These are phyloP conservation scores for Prietella phreatophila DNA, from an alignment of 2,113 vertebrate genomes.

Conservation along the genomic window DNA sequence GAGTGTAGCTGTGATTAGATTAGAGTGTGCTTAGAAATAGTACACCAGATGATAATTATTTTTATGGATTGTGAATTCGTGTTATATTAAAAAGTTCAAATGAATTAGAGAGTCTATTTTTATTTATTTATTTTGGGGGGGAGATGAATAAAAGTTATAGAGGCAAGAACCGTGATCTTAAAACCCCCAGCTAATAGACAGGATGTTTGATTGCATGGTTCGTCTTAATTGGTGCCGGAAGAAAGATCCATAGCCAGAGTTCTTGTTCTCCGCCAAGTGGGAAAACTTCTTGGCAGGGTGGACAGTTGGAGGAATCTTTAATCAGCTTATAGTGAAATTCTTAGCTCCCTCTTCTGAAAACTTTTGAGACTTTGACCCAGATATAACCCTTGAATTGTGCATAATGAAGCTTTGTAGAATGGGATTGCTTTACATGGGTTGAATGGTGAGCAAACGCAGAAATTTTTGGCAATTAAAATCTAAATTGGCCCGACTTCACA, in stretches of 20 bases:
- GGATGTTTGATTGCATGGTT: background rate
- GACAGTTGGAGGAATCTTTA: slow-evolving; percentile 14
- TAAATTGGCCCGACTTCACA: background rate
- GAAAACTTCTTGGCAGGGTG: background rate
- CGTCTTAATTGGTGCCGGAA: background rate
- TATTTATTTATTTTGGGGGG: background rate
- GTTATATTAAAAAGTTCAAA: background rate
- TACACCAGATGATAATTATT: background rate
- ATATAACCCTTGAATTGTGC: background rate
- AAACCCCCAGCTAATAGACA: background rate
- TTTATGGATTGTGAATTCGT: background rate
- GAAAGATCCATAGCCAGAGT: background rate
- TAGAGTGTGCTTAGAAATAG: too few species aligned
- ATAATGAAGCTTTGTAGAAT: background rate
- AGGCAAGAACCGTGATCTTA: background rate
- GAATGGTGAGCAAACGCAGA: background rate
- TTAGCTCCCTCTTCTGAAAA: background rate
- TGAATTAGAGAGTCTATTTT: background rate
- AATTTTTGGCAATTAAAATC: background rate
- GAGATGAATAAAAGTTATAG: background rate
- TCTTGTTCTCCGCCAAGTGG: background rate
- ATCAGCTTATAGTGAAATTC: slow-evolving; percentile 13
- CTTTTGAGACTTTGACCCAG: background rate
- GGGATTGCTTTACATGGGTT: background rate
- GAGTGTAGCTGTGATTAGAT: too few species aligned